A percentile compares a stretch with the other conserved stretches of the same genome.
These are phyloP conservation scores for Heliocidaris erythrogramma DNA, from an alignment of 35 echinoderm and acorn worm genomes.

Conservation along the genomic window DNA sequence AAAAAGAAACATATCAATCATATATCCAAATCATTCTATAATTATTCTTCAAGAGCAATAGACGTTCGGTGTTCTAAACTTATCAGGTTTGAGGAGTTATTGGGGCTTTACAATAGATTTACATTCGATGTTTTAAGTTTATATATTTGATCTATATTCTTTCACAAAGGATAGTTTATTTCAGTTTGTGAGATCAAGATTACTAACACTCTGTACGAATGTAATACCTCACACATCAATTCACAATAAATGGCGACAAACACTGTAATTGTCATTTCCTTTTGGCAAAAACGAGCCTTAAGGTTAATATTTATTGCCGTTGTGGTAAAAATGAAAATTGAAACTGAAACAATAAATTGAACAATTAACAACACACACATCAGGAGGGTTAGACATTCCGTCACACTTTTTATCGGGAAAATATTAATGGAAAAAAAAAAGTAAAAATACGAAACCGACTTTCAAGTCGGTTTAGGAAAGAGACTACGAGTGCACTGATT, in stretches of 20 bases:
- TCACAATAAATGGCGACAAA: background rate
- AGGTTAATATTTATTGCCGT: conserved; percentile 43
- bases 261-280: background rate
- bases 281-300: conserved; percentile 41
- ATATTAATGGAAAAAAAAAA: background rate
- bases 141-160: background rate
- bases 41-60: too few species aligned
- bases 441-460: background rate
- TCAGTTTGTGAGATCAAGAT: too few species aligned
- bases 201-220: too few species aligned
- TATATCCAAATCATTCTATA: too few species aligned
- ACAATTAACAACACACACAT: conserved; percentile 44
- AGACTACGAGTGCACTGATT: conserved; percentile 11
- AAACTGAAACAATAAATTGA: conserved; percentile 3
- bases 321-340: conserved; percentile 47
- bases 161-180: background rate
- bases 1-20: too few species aligned
- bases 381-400: conserved; percentile 45
- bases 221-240: background rate
- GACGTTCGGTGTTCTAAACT: too few species aligned
- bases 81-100: too few species aligned
- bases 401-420: conserved; percentile 30
- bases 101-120: too few species aligned
- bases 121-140: too few species aligned
- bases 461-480: background rate